These are phyloP conservation scores for Nebria brevicollis DNA, from an alignment of 2,888 invertebrate genomes.

Conservation along the genomic window DNA sequence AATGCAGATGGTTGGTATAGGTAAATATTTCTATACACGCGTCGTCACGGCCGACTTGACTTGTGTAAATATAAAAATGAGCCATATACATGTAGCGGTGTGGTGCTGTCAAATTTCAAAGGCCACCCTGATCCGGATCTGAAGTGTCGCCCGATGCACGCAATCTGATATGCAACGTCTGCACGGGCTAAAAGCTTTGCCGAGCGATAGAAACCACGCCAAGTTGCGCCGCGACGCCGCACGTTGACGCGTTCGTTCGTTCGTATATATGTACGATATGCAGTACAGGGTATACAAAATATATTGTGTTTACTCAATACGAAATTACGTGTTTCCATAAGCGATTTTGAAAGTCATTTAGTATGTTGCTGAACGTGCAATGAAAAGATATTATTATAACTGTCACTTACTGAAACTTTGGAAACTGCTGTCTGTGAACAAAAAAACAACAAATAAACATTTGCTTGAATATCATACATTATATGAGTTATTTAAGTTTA, in stretches of 20 bases:
- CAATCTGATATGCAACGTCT: conserved; percentile 57
- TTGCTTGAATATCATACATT: background rate
- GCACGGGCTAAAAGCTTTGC: conserved; percentile 61
- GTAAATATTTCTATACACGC: conserved; percentile 13
- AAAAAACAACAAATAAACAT: conserved; percentile 35
- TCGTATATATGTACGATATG: background rate
- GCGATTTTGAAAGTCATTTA: background rate
- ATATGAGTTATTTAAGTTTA: background rate
- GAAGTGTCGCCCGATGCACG: conserved; percentile 60
- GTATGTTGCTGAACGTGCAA: background rate
- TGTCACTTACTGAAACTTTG: conserved; percentile 38
- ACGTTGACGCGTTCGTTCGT: too few relatives aligned
- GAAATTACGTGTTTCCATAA: background rate
- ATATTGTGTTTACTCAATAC: background rate
- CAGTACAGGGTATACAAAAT: background rate
- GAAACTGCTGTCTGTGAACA: conserved; percentile 46
- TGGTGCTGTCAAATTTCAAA: conserved; percentile 63
- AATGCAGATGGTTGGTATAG: background rate
- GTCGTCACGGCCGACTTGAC: conserved; percentile 39
- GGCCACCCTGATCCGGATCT: conserved; percentile 62
- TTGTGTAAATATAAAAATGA: conserved; percentile 60
- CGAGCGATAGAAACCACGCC: conserved; percentile 10
- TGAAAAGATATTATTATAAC: conserved; percentile 13
- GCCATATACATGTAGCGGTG: conserved; percentile 56
- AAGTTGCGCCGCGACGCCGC: background rate